These are phyloP conservation scores for Ashinkailepas kermadecensis DNA, from an alignment of 2,888 invertebrate species.

Conservation along the genomic window DNA sequence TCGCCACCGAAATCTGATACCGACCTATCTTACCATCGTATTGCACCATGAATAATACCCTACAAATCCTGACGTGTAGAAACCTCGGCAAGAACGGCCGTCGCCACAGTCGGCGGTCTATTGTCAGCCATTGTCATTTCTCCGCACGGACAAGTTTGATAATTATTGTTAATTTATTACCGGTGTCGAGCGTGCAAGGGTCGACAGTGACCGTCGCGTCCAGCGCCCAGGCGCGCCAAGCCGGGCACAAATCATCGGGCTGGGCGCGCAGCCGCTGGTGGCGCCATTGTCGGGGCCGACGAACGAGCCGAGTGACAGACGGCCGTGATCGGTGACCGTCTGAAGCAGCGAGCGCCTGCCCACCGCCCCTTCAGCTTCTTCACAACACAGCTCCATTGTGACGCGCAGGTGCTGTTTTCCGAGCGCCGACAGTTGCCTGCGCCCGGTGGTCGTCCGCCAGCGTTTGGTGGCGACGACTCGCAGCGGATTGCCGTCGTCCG, in stretches of 20 bases:
- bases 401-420: background rate
- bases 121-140: constrained; percentile 2
- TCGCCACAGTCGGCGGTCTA: background rate
- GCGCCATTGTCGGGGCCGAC: background rate
- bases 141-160: constrained; percentile 16
- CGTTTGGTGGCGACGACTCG: too few relatives aligned
- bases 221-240: background rate
- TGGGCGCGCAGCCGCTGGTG: background rate
- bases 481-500: too few relatives aligned
- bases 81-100: background rate
- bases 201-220: background rate
- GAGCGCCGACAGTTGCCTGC: background rate
- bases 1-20: constrained; percentile 4
- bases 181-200: background rate
- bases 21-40: background rate
- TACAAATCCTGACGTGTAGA: constrained; percentile 12
- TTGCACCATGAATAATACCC: constrained; percentile 20
- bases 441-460: background rate
- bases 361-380: background rate
- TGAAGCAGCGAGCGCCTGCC: background rate
- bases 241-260: background rate
- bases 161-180: constrained; percentile 3
- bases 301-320: background rate
- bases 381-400: background rate
- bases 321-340: background rate